A percentile compares a stretch with the other conserved stretches of the same genome.
Evolutionary conservation across 2,797 vertebrate genomes (phyloP).

Genomic region (Scomberomorus guttatus): DNA sequence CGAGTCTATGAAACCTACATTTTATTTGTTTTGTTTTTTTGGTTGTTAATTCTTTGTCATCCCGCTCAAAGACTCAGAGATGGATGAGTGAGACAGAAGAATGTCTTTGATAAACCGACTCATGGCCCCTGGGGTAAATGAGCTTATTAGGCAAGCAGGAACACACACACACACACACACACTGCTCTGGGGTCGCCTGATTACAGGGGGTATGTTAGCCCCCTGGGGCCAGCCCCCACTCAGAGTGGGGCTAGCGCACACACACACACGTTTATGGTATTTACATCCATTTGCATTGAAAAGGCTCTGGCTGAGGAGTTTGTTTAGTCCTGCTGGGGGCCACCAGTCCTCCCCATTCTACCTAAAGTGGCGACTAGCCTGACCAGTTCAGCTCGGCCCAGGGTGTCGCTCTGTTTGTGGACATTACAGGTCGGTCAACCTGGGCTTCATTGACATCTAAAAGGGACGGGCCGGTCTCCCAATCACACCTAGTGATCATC

Average conservation of each 20-base stretch:
- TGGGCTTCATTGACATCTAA: slow-evolving; percentile 25
- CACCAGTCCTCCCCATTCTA: slow-evolving; percentile 24
- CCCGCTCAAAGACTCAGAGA: slow-evolving; percentile 58
- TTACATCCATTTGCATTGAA: slow-evolving; percentile 80
- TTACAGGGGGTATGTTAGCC: slow-evolving; percentile 79
- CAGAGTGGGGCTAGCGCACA: slow-evolving; percentile 52
- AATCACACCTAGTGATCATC: slow-evolving; percentile 25
- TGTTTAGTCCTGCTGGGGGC: slow-evolving; percentile 81
- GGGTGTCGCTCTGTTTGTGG: slow-evolving; percentile 54
- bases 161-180: slow-evolving; percentile 61
- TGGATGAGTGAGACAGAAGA: slow-evolving; percentile 75
- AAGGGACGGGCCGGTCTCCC: not conserved
- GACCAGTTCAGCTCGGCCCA: slow-evolving; percentile 17
- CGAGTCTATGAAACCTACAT: not conserved
- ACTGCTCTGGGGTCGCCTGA: slow-evolving; percentile 71
- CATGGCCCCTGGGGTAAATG: slow-evolving; percentile 62
- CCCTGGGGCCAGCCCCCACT: slow-evolving; percentile 73
- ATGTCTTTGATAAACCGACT: slow-evolving; percentile 82
- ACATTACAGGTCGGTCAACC: slow-evolving; percentile 43
- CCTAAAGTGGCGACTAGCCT: slow-evolving; percentile 23
- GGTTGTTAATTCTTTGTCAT: slow-evolving; percentile 31
- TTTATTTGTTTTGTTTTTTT: slow-evolving; percentile 3
- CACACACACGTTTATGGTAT: slow-evolving; percentile 68
- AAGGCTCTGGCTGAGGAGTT: slow-evolving; percentile 71
- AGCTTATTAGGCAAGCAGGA: slow-evolving; percentile 72